Conservation (phyloP, 2,888 invertebrate genomes). For the Aphodius granarius region DNA sequence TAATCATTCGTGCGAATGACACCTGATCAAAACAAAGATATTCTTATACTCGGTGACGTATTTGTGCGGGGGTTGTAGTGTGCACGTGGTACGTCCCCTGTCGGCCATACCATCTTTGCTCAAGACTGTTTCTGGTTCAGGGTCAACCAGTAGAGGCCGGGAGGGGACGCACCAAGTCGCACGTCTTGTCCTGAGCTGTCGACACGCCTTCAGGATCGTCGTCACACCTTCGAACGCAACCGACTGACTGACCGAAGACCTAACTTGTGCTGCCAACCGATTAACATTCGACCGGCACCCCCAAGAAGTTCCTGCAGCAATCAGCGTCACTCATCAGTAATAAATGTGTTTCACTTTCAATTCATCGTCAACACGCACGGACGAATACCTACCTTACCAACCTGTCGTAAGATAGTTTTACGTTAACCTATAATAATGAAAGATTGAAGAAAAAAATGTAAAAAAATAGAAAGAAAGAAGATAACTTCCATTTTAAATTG, state of each 20-base stretch:
- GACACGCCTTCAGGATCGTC: slow-evolving; percentile 46
- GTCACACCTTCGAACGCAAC: slow-evolving; percentile 19
- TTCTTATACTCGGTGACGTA: slow-evolving; percentile 22
- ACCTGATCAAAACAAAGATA: slow-evolving; percentile 22
- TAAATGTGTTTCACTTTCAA: not conserved
- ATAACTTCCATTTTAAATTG: slow-evolving; percentile 6
- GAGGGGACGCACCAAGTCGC: slow-evolving; percentile 33
- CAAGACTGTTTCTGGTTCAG: slow-evolving; percentile 45
- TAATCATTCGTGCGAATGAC: not conserved
- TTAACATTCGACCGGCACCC: slow-evolving; percentile 7
- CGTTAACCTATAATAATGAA: not conserved
- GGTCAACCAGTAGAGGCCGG: slow-evolving; percentile 41
- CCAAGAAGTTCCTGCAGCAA: slow-evolving; percentile 22
- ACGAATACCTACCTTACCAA: not conserved
- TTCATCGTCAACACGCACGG: not conserved
- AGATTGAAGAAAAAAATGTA: not conserved
- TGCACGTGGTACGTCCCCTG: slow-evolving; percentile 41
- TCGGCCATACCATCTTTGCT: slow-evolving; percentile 41
- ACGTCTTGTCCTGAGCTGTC: slow-evolving; percentile 55
- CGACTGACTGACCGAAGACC: slow-evolving; percentile 21
- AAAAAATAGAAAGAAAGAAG: not conserved
- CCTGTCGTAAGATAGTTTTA: not conserved
- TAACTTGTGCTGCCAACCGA: slow-evolving; percentile 20
- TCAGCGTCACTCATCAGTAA: not conserved
- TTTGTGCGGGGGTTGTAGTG: slow-evolving; percentile 31